phyloP scores from a whole-genome alignment of 1,140 invertebrate species.

The Hormaphis cornu region DNA sequence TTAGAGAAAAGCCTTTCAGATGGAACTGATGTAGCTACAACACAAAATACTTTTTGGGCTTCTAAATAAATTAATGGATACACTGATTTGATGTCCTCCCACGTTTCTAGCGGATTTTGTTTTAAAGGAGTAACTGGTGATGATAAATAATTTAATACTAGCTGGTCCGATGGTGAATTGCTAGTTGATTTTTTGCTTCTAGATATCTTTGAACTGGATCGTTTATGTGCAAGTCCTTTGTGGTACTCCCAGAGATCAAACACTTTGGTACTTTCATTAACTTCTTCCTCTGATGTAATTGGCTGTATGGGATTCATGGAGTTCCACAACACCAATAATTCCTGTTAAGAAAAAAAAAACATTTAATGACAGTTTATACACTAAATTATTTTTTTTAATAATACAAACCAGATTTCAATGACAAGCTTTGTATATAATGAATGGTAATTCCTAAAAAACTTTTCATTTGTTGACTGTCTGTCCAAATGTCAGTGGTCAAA shows the following conservation, averaged over 20 bases:
- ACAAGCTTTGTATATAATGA: not conserved
- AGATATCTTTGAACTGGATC: not conserved
- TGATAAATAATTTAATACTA: not conserved
- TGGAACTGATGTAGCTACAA: slow-evolving; percentile 41
- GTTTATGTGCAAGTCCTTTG: not conserved
- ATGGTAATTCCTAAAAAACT: not conserved
- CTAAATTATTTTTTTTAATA: not conserved
- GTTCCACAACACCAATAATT: not conserved
- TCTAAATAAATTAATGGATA: slow-evolving; percentile 40
- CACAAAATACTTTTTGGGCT: slow-evolving; percentile 37
- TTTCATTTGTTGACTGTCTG: not conserved
- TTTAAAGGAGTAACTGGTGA: slow-evolving; percentile 27
- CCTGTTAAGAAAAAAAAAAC: not conserved
- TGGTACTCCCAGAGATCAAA: not conserved
- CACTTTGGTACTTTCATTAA: not conserved
- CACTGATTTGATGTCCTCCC: slow-evolving; percentile 40
- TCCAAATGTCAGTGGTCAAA: slow-evolving; percentile 7
- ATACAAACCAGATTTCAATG: slow-evolving; percentile 1
- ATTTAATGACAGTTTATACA: not conserved
- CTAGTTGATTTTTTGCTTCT: not conserved
- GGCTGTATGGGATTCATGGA: not conserved
- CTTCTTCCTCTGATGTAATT: not conserved
- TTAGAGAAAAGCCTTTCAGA: slow-evolving; percentile 43
- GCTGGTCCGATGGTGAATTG: not conserved
- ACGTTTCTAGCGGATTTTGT: slow-evolving; percentile 41